Base-by-base conservation (phyloP, 2,797 vertebrate species). In the Odontamblyopus rebecca region DNA sequence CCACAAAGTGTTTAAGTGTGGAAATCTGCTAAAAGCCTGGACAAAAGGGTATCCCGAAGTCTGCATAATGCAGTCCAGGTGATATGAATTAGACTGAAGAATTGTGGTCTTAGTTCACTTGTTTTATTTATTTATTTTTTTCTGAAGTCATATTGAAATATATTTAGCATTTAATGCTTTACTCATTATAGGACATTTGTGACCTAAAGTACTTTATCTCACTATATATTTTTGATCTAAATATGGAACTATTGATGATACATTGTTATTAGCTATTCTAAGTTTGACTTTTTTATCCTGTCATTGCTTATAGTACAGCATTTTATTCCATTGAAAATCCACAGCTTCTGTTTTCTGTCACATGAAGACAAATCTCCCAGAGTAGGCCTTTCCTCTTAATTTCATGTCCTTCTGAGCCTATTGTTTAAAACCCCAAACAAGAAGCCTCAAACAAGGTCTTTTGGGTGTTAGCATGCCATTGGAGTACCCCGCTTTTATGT, bases 401-500 rank as follows among this genome's bases (percentile, higher is more conserved):
- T 88, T 89, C 3, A 82, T 77, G 73, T 82, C 68, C 67, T 74
- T 85, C 67, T 78, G 12, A 48, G 44, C 44, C 44, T 77, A 83
- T 90, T 85, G 85, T 91, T 82, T 75, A 75, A 90, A 86, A 54
- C 66, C 77, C 76, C 74, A 90, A 88, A 88, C 84, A 91, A 91
- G 88, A 91, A 90, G 88, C 83, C 82, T 81, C 83, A 79, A 82
- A 72, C 59, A 61, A 75, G 72, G 76, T 78, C 32, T 85, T 78
- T 62, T 70, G 78, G 82, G 82, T 86, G 82, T 89, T 80, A 89
- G 84, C 81, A 79, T 76, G 69, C 79, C 15, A 69, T 61, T 7
- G 72, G 73, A 67, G 71, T 61, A n/a, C 32, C 82, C 82, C 85
- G 44, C 89, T 91, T 90, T 61, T 82, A 92, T 85, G 90, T 89